phyloP scores from a whole-genome alignment of 2,797 vertebrate species.

The Diglossa cyanea region DNA sequence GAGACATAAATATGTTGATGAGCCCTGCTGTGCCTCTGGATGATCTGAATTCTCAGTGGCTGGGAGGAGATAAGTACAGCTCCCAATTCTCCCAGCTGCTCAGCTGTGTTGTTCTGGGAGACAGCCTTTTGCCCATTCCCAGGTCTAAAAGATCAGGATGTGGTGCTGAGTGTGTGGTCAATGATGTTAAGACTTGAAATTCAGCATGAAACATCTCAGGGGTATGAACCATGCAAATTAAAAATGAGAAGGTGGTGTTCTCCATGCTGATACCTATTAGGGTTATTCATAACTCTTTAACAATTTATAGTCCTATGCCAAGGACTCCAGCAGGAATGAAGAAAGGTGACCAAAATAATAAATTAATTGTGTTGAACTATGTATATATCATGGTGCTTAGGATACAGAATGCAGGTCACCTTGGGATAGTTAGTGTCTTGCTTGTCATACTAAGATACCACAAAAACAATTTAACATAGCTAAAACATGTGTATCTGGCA shows the following conservation, averaged over 20 bases:
- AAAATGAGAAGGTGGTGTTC: neutral
- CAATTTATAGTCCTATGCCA: neutral
- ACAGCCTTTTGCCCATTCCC: neutral
- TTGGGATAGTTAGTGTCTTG: neutral
- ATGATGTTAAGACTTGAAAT: neutral
- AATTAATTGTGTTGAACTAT: neutral
- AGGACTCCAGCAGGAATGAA: neutral
- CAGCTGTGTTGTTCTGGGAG: neutral
- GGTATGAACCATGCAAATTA: neutral
- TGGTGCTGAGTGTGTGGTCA: neutral
- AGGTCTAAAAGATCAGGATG: neutral
- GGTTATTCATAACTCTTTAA: neutral
- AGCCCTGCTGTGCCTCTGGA: neutral
- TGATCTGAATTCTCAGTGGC: neutral
- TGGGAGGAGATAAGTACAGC: neutral
- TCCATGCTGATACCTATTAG: neutral
- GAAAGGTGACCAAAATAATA: constrained; percentile 5
- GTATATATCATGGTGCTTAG: neutral
- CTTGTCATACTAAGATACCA: neutral
- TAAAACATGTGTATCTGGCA: neutral
- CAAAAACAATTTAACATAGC: neutral
- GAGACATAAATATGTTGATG: neutral
- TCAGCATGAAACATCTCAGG: neutral
- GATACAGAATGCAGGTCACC: neutral
- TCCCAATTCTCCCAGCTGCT: neutral